Base-by-base conservation (phyloP, 1,140 invertebrate species). In the Carcinoscorpius rotundicauda region DNA sequence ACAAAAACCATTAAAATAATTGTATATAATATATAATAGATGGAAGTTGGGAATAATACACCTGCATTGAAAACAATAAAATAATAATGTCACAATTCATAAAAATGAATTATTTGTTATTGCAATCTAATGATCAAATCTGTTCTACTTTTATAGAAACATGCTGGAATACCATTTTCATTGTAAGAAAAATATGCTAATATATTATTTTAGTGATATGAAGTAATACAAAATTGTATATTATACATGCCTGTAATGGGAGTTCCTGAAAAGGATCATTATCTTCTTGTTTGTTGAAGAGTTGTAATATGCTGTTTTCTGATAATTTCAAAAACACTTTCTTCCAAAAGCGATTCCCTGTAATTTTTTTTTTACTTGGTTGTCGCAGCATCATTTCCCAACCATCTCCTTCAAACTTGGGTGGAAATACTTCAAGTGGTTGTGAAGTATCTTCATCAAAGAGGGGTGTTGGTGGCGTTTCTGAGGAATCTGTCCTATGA, bases 351-450 rank as follows among this genome's bases (percentile, higher is more conserved):
- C 94, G 82, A 71, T 76, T 79, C 56, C 91, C 91, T 0, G 96
- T 98, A 64, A 99, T 91, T 77, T 97, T 98, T 82, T 99, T 99
- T 76, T 98, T 98, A 71, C 92, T 93, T 4, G 95, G 95, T 73
- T 97, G 91, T 10, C 95, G 81, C 51, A 99, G 79, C 66, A 97
- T 89, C 86, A 99, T 90, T 75, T 98, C 93, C 94, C 95, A 99
- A 48, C 91, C 91, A n/a, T 91, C 85, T 0, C 85, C 91, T 0
- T 78, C 78, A 72, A 88, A 93, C 57, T 83, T 82, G 3, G 86
- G 83, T 61, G 92, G 82, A 76, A 96, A 99, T 48, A 91, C 87
- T 78, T 94, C 91, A 11, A 99, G 79, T 1, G 94, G 94, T 76
- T 91, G 86, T 3, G 92, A 91, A 49, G 90, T 85, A 75, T 97